Evolutionary conservation across 1,140 invertebrate species (phyloP), one percentile per base, ranked within the genome.

Genomic region (Cydia splendana): DNA sequence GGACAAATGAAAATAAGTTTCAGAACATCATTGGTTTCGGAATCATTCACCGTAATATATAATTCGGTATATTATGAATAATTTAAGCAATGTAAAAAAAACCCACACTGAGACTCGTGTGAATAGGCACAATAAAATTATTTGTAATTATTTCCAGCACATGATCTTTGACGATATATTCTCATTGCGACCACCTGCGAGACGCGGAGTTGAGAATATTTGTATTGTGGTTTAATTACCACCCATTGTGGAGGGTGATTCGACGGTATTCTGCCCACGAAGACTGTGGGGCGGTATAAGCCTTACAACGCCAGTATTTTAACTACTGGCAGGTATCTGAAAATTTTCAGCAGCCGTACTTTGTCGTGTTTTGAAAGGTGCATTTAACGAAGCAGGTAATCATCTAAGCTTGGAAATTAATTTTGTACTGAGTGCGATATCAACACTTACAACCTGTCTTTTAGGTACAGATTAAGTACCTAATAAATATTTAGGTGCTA

Each of bases 151-250:
- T 73, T 38, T 67, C 4, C 76, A 53, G 76, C 77, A 83, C 77
- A 77, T 82, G 74, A 80, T 88, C 85, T 85, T 79, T 87, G 84
- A 75, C 73, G 79, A 82, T 81, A 88, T 86, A 83, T 85, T 87
- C 88, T 83, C 86, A 85, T 85, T 85, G 85, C 90, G 91, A 92
- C 91, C 91, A 92, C 91, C 91, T 80, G 79, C 76, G 85, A 88
- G 87, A 84, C 82, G 81, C 86, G 87, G 88, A 88, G 82, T 85
- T 75, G 83, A 85, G 84, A 85, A 85, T 91, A 92, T 91, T 92
- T 90, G 89, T 87, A 88, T 88, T 91, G 85, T 87, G 79, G 84
- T 91, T 91, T 91, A 92, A 92, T 92, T 92, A 91, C 87, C 87
- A 86, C 84, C 86, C 85, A 91, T 92, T 92, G 91, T 91, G 86